Conservation (phyloP, 2,113 vertebrate genomes). For the Caranx ignobilis region DNA sequence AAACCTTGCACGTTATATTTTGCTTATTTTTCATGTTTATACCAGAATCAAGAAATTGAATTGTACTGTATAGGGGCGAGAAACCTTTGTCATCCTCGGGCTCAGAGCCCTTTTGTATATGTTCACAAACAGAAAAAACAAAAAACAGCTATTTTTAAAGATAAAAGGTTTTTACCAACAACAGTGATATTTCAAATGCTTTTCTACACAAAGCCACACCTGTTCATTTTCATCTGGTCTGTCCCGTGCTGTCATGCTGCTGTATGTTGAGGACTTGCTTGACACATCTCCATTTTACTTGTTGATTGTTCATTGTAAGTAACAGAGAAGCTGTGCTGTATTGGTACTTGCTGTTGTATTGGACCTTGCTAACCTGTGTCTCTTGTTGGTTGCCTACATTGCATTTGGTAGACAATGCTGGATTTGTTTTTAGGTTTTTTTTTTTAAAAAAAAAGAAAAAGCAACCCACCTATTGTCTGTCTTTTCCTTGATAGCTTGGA, state of each 20-base stretch:
- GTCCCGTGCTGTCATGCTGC: conserved; percentile 21
- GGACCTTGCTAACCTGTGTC: conserved; percentile 40
- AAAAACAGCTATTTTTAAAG: conserved; percentile 54
- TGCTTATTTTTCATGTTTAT: conserved; percentile 50
- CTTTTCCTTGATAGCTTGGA: not conserved
- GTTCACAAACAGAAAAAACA: conserved; percentile 15
- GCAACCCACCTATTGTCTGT: conserved; percentile 20
- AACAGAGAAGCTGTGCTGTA: conserved; percentile 41
- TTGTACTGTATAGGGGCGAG: not conserved
- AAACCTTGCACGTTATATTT: conserved; percentile 30
- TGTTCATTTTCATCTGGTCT: conserved; percentile 21
- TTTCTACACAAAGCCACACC: conserved; percentile 42
- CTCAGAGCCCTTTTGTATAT: conserved; percentile 23
- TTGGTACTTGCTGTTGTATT: conserved; percentile 42
- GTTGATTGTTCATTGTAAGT: conserved; percentile 34
- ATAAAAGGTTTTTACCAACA: conserved; percentile 53
- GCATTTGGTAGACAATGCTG: conserved; percentile 26
- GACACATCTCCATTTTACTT: conserved; percentile 23
- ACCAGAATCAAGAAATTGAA: conserved; percentile 27
- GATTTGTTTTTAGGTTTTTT: conserved; percentile 2
- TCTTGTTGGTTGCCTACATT: conserved; percentile 37
- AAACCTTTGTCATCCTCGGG: conserved; percentile 12
- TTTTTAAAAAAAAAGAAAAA: not conserved
- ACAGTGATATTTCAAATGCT: conserved; percentile 37
- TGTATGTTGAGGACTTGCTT: conserved; percentile 26